Evolutionary conservation across 1,140 invertebrate species (phyloP).

Genomic region (Adoxophyes honmai): DNA sequence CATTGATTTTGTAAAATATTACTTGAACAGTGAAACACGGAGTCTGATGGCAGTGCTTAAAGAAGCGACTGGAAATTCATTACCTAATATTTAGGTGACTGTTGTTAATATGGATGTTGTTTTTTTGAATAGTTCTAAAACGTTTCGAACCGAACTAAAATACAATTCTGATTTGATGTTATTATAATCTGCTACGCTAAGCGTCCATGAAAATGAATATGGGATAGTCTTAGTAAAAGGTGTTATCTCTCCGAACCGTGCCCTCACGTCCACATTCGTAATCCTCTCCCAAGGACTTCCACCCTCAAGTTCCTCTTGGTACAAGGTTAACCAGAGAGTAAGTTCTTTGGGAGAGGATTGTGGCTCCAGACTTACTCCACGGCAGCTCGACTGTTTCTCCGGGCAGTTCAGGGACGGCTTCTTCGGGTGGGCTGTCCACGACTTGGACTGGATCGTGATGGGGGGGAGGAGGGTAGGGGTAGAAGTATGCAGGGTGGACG

Average conservation of each 20-base stretch:
- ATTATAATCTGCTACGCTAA: not conserved
- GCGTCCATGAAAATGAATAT: too few relatives aligned
- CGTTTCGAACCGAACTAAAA: too few relatives aligned
- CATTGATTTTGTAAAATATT: too few relatives aligned
- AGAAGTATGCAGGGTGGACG: conserved; percentile 59
- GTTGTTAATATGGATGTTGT: too few relatives aligned
- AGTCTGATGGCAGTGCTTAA: too few relatives aligned
- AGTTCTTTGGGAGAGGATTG: not conserved
- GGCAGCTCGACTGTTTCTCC: conserved; percentile 68
- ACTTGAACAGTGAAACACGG: too few relatives aligned
- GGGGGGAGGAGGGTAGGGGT: conserved; percentile 41
- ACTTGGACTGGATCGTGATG: conserved; percentile 27
- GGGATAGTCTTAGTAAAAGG: too few relatives aligned
- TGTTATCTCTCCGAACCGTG: conserved; percentile 26
- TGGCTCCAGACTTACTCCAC: conserved; percentile 56
- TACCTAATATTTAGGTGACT: too few relatives aligned
- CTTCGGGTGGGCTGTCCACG: conserved; percentile 35
- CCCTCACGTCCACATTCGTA: conserved; percentile 18
- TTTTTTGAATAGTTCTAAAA: too few relatives aligned
- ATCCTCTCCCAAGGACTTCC: too few relatives aligned
- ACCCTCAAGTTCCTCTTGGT: not conserved
- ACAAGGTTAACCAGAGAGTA: not conserved
- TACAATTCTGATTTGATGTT: too few relatives aligned
- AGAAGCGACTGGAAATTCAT: too few relatives aligned
- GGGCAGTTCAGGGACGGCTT: conserved; percentile 51